phyloP scores from a whole-genome alignment of 2,888 invertebrate species.

The Pseudococcus jackbeardsleyi region DNA sequence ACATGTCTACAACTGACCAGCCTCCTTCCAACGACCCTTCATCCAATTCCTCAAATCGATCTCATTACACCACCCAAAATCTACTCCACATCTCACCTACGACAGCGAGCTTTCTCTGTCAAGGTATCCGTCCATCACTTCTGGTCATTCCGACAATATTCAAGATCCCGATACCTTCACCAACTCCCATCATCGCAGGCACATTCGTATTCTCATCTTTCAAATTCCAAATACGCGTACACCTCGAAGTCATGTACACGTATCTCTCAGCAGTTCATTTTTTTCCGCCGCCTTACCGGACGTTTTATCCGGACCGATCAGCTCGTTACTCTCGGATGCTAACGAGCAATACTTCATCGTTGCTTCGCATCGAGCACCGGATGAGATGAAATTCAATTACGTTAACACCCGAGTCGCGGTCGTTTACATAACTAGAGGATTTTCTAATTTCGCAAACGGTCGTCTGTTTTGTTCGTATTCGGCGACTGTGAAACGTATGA shows the following conservation, averaged over 20 bases:
- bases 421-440: not conserved
- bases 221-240: not conserved
- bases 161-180: not conserved
- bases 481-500: not conserved
- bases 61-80: too few species aligned
- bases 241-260: not conserved
- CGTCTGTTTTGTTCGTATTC: not conserved
- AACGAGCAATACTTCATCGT: slow-evolving; percentile 2
- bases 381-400: slow-evolving; percentile 22
- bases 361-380: not conserved
- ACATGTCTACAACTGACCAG: too few species aligned
- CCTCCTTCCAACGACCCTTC: too few species aligned
- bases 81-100: not conserved
- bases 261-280: not conserved
- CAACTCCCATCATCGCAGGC: not conserved
- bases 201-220: not conserved
- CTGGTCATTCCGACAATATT: not conserved
- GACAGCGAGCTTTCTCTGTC: not conserved
- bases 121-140: not conserved
- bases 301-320: not conserved
- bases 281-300: slow-evolving; percentile 1
- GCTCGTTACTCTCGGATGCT: not conserved
- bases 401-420: not conserved
- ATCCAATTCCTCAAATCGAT: too few species aligned
- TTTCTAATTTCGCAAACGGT: slow-evolving; percentile 19